Evolutionary conservation across 2,797 vertebrate genomes (phyloP).

Genomic region (Notamacropus eugenii): DNA sequence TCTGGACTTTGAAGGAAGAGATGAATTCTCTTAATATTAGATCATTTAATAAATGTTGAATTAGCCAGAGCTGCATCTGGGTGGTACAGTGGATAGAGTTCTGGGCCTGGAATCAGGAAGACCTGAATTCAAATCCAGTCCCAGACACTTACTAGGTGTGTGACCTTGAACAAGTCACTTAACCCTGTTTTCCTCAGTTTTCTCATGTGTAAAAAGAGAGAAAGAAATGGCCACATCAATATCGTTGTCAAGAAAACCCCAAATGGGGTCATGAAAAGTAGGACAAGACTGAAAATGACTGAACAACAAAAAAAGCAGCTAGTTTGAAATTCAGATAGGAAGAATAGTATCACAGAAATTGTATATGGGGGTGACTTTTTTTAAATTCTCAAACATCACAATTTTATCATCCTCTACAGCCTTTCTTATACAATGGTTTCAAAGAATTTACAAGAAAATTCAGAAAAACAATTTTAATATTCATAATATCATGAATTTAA

Average conservation of each 20-base stretch:
- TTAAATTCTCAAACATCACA: too few relatives aligned
- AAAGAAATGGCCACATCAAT: not conserved
- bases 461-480: too few relatives aligned
- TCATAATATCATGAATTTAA: too few relatives aligned
- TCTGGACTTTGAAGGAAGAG: not conserved
- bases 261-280: not conserved
- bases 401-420: too few relatives aligned
- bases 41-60: not conserved
- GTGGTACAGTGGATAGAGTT: not conserved
- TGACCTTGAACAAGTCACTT: not conserved
- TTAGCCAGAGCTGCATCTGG: not conserved
- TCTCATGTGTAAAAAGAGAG: not conserved
- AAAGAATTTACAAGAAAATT: too few relatives aligned
- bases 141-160: not conserved
- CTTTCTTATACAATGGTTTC: too few relatives aligned
- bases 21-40: not conserved
- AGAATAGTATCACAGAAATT: constrained; percentile 14
- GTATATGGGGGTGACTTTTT: rapidly evolving
- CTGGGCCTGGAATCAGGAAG: not conserved
- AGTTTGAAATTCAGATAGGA: not conserved
- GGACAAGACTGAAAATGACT: not conserved
- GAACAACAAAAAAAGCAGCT: not conserved
- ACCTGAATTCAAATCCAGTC: not conserved
- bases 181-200: not conserved
- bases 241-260: not conserved